These are phyloP conservation scores for Meta bourneti DNA, from an alignment of 2,888 invertebrate species.

Conservation along the genomic window DNA sequence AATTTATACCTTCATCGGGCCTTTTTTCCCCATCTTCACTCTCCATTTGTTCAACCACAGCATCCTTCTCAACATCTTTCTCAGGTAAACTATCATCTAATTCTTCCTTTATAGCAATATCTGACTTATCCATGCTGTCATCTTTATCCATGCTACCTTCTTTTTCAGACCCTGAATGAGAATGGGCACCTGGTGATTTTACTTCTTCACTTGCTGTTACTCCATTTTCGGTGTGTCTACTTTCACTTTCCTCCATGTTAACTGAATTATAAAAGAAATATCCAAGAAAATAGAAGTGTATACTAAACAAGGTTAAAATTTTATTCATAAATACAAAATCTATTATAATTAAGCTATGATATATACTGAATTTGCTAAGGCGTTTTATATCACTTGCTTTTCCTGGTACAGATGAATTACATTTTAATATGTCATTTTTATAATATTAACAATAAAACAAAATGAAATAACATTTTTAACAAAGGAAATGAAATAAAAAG, in stretches of 20 bases:
- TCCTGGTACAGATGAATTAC: too few relatives aligned
- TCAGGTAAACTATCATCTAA: constrained; percentile 70
- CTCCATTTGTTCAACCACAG: constrained; percentile 78
- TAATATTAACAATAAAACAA: too few relatives aligned
- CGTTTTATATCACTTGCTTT: too few relatives aligned
- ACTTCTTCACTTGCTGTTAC: constrained; percentile 75
- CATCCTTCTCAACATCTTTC: constrained; percentile 77
- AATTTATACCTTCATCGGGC: constrained; percentile 44
- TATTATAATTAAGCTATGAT: not conserved
- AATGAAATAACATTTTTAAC: too few relatives aligned
- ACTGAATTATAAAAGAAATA: constrained; percentile 3
- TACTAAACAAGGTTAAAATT: not conserved
- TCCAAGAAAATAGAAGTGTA: not conserved
- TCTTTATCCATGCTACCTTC: constrained; percentile 79
- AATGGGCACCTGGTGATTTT: constrained; percentile 38
- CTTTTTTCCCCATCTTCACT: constrained; percentile 77
- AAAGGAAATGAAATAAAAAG: too few relatives aligned
- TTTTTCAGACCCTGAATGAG: constrained; percentile 68
- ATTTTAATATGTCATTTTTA: too few relatives aligned
- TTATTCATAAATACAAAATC: not conserved
- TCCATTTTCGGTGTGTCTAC: constrained; percentile 50
- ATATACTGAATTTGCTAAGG: too few relatives aligned
- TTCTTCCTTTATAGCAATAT: constrained; percentile 77
- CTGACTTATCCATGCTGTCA: constrained; percentile 77
- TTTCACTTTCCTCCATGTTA: constrained; percentile 73